phyloP scores from a whole-genome alignment of 2,797 vertebrate genomes.

The Oophaga sylvatica region DNA sequence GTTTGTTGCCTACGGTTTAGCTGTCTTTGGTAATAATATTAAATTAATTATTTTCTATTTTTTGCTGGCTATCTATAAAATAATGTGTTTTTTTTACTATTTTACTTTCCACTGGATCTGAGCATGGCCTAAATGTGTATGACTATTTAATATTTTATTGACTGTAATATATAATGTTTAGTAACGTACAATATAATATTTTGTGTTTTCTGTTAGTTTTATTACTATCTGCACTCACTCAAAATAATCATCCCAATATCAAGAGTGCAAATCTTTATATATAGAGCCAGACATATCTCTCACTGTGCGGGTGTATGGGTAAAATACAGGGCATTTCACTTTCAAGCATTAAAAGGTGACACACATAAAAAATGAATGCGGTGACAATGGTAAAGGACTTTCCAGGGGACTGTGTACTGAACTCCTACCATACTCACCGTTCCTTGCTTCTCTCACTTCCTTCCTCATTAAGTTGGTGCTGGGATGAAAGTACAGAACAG shows the following conservation, averaged over 20 bases:
- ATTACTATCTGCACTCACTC: too few relatives aligned
- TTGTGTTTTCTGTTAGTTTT: not conserved
- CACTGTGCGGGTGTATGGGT: not conserved
- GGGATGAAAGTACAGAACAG: constrained; percentile 79
- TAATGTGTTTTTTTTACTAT: too few relatives aligned
- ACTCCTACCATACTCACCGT: constrained; percentile 65
- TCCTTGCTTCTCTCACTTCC: constrained; percentile 72
- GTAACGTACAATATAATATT: not conserved
- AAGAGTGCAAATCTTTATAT: not conserved
- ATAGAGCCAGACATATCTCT: not conserved
- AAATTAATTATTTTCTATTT: too few relatives aligned
- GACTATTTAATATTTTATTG: not conserved
- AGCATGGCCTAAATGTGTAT: not conserved
- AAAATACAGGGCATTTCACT: constrained; percentile 58
- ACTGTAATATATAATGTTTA: not conserved
- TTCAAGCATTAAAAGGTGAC: constrained; percentile 65
- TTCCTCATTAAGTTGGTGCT: constrained; percentile 76
- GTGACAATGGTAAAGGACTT: constrained; percentile 63
- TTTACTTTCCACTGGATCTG: too few relatives aligned
- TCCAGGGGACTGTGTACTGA: constrained; percentile 64
- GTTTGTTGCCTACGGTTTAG: too few relatives aligned
- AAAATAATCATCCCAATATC: not conserved
- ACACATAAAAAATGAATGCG: constrained; percentile 68
- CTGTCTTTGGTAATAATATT: too few relatives aligned
- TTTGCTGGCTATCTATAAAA: too few relatives aligned